Conservation (phyloP, 2,797 vertebrate species). For the Micropoecilia bifurca region DNA sequence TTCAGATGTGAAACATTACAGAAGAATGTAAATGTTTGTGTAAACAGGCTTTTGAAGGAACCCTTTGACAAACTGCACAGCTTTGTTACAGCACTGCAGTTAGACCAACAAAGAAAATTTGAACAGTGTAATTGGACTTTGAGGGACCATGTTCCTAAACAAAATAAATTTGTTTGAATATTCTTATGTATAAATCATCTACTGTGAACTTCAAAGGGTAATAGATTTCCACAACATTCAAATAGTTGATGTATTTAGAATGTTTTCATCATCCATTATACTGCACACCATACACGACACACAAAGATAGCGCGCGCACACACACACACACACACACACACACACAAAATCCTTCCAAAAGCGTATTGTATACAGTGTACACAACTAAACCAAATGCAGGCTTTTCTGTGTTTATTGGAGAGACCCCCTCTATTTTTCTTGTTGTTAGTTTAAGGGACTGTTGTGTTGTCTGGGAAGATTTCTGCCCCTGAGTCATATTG, state of each 20-base stretch:
- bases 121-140: conserved; percentile 46
- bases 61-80: conserved; percentile 33
- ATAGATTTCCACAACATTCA: conserved; percentile 64
- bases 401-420: conserved; percentile 61
- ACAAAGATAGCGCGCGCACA: conserved; percentile 46
- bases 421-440: conserved; percentile 66
- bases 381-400: conserved; percentile 70
- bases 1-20: conserved; percentile 61
- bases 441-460: conserved; percentile 59
- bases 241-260: conserved; percentile 72
- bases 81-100: conserved; percentile 15
- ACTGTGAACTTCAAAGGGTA: conserved; percentile 70
- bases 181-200: conserved; percentile 72
- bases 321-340: conserved; percentile 35
- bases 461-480: conserved; percentile 56
- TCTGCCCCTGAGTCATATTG: conserved; percentile 66
- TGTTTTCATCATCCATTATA: conserved; percentile 68
- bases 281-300: conserved; percentile 50
- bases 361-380: conserved; percentile 44
- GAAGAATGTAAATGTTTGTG: conserved; percentile 67
- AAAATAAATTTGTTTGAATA: conserved; percentile 71
- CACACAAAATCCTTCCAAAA: conserved; percentile 39
- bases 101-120: conserved; percentile 47
- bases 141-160: conserved; percentile 69
- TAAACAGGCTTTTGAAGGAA: conserved; percentile 53